Conservation (phyloP, 2,797 vertebrate species). For the Anniella stebbinsi region DNA sequence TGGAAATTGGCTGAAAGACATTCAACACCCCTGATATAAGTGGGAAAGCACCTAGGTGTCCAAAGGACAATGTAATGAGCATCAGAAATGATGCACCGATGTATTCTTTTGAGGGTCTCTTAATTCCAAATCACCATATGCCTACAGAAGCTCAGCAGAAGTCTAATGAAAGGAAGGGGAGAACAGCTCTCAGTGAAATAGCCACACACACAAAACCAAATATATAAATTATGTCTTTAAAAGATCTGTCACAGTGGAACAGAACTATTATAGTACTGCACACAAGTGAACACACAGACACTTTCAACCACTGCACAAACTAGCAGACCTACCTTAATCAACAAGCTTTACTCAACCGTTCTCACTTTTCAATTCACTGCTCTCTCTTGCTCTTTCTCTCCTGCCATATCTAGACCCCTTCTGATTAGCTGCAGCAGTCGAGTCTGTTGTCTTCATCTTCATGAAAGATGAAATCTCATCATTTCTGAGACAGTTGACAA, state of each 20-base stretch:
- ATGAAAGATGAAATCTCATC: slow-evolving; percentile 26
- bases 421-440: background rate
- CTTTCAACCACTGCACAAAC: background rate
- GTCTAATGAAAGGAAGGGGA: background rate
- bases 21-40: background rate
- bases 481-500: slow-evolving; percentile 45
- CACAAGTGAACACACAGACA: background rate
- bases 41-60: background rate
- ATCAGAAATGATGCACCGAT: background rate
- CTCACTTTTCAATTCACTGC: background rate
- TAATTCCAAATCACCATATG: background rate
- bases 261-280: background rate
- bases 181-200: background rate
- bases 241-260: background rate
- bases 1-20: too few relatives aligned
- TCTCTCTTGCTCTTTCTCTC: background rate
- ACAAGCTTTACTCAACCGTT: background rate
- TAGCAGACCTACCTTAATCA: background rate
- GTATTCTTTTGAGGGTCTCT: background rate
- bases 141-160: background rate
- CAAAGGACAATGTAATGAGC: background rate
- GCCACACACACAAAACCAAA: background rate
- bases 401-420: background rate
- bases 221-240: background rate
- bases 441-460: background rate